Evolutionary conservation across 1,140 invertebrate genomes (phyloP).

Genomic region (Ceratosolen solmsi): DNA sequence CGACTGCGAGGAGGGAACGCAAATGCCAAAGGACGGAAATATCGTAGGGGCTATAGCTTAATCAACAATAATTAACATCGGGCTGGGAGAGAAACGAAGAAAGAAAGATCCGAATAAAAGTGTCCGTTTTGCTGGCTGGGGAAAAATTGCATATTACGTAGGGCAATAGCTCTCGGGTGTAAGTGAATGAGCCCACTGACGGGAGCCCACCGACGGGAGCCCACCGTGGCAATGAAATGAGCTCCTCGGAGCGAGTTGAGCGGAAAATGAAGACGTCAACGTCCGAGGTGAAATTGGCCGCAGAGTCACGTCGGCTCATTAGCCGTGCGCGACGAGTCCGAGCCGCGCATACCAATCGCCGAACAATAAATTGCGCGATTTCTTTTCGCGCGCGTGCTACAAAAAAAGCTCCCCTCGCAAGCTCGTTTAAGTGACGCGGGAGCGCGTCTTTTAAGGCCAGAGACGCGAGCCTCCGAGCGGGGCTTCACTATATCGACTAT

Average conservation of each 20-base stretch:
- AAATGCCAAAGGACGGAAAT: no score
- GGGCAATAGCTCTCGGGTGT: no score
- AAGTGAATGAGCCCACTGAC: no score
- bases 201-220: no score
- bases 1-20: no score
- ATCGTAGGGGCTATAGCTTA: no score
- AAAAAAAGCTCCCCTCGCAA: background rate
- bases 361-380: constrained; percentile 37
- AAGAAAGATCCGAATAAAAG: no score
- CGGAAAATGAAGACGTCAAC: constrained; percentile 37
- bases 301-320: constrained; percentile 38
- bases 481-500: background rate
- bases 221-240: no score
- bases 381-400: background rate
- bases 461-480: background rate
- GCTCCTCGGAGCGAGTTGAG: background rate
- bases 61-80: no score
- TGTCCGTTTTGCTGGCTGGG: no score
- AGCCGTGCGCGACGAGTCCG: background rate
- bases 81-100: no score
- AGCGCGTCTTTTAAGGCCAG: background rate
- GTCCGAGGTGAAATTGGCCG: constrained; percentile 8
- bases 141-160: no score
- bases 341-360: constrained; percentile 25
- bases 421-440: background rate